Percentiles rank a stretch among this genome's conserved stretches.
phyloP scores from a whole-genome alignment of 2,797 vertebrate genomes.

The Girardinus metallicus region DNA sequence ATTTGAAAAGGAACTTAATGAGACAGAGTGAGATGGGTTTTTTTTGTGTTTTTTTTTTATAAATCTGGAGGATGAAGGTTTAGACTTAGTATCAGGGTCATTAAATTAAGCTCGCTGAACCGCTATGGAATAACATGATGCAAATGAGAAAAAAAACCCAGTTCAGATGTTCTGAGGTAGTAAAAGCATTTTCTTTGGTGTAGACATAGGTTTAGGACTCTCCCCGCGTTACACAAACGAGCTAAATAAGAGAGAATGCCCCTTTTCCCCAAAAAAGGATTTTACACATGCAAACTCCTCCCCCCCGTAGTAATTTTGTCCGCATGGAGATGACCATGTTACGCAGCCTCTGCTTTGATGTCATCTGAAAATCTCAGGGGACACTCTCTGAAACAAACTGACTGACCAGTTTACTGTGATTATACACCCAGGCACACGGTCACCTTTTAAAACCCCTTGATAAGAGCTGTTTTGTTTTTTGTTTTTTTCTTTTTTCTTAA shows the following conservation, averaged over 20 bases:
- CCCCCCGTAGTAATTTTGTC: background rate
- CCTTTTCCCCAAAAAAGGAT: background rate
- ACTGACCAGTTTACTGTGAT: conserved; percentile 13
- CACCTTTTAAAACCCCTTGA: background rate
- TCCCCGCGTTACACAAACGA: background rate
- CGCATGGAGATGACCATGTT: background rate
- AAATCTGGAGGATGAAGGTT: background rate
- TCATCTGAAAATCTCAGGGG: conserved; percentile 20
- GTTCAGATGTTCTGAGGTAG: background rate
- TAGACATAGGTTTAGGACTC: background rate
- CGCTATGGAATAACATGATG: background rate
- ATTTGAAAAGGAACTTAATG: background rate
- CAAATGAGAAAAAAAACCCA: background rate
- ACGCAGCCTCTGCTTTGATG: background rate
- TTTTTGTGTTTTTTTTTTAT: background rate
- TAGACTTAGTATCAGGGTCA: background rate
- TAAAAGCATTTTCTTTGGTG: background rate
- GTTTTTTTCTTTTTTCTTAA: background rate
- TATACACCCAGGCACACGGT: conserved; percentile 13
- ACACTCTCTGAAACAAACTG: conserved; percentile 13
- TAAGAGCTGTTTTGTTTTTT: no score
- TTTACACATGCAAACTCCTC: background rate
- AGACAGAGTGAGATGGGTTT: background rate
- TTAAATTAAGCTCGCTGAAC: background rate
- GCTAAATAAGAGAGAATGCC: background rate